Evolutionary conservation across 2,113 vertebrate species (phyloP).

Genomic region (Syngnathus typhle): DNA sequence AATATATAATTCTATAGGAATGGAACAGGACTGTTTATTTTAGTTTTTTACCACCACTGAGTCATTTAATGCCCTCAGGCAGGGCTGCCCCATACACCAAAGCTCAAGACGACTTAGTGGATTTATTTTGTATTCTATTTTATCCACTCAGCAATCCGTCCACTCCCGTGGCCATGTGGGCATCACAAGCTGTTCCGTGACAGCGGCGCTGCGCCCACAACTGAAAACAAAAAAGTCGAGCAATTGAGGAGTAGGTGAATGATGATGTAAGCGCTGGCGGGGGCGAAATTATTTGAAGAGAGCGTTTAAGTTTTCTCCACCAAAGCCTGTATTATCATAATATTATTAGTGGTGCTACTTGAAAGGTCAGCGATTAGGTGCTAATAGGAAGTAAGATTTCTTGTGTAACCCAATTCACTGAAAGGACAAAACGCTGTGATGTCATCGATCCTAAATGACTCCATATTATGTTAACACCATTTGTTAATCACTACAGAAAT

Average conservation of each 20-base stretch:
- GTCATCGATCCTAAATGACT: too few species aligned
- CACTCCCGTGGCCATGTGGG: conserved; percentile 5
- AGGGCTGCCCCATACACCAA: too few species aligned
- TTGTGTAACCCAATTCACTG: too few species aligned
- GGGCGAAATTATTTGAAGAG: conserved; percentile 34
- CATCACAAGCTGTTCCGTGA: not conserved
- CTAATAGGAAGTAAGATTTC: too few species aligned
- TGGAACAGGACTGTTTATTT: conserved; percentile 17
- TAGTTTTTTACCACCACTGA: too few species aligned
- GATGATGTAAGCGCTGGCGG: conserved; percentile 13
- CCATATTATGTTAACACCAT: too few species aligned
- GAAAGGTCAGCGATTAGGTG: too few species aligned
- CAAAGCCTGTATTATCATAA: not conserved
- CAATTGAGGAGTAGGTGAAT: conserved; percentile 14
- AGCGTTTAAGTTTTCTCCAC: conserved; percentile 17
- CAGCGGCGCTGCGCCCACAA: not conserved
- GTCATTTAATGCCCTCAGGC: too few species aligned
- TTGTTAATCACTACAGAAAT: too few species aligned
- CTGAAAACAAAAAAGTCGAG: not conserved
- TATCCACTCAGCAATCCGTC: not conserved
- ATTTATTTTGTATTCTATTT: not conserved
- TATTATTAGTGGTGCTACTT: too few species aligned
- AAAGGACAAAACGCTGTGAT: too few species aligned
- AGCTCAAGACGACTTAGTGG: not conserved
- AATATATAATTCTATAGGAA: conserved; percentile 20